phyloP scores from a whole-genome alignment of 2,888 invertebrate species.

The Drosophila affinis region DNA sequence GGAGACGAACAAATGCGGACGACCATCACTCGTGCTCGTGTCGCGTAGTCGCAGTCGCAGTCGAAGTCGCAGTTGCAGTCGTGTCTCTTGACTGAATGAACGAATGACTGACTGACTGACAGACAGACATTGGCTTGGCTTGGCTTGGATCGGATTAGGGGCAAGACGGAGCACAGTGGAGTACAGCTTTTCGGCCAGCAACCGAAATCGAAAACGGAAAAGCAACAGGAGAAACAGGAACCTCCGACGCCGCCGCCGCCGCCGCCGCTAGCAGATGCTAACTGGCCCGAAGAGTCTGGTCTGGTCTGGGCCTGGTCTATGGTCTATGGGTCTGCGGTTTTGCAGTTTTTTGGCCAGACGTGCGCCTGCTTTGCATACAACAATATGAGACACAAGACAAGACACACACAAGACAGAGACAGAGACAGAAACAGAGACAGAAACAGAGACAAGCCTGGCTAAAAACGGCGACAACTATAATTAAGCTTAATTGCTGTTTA shows the following conservation, averaged over 20 bases:
- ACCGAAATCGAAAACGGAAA: slow-evolving; percentile 41
- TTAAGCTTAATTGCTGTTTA: slow-evolving; percentile 80
- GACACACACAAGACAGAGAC: slow-evolving; percentile 7
- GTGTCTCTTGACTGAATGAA: slow-evolving; percentile 47
- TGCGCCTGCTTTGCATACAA: slow-evolving; percentile 72
- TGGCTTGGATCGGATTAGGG: slow-evolving; percentile 45
- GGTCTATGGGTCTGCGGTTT: slow-evolving; percentile 43
- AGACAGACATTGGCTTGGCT: neutral
- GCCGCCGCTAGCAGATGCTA: slow-evolving; percentile 55
- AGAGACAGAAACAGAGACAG: slow-evolving; percentile 50
- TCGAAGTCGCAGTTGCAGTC: slow-evolving; percentile 19
- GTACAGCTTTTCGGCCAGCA: neutral
- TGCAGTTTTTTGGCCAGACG: slow-evolving; percentile 20
- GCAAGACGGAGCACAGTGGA: slow-evolving; percentile 23
- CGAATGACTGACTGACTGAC: slow-evolving; percentile 32
- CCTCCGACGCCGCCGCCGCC: slow-evolving; percentile 11
- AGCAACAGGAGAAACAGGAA: slow-evolving; percentile 65
- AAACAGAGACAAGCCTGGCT: slow-evolving; percentile 62
- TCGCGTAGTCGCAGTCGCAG: slow-evolving; percentile 42
- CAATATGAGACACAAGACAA: slow-evolving; percentile 47
- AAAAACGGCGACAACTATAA: slow-evolving; percentile 79
- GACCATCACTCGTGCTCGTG: slow-evolving; percentile 16
- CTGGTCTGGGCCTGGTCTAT: slow-evolving; percentile 11
- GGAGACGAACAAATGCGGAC: slow-evolving; percentile 6
- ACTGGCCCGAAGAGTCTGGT: slow-evolving; percentile 52